A percentile compares a stretch with the other conserved stretches of the same genome.
Evolutionary conservation across 2,888 invertebrate species (phyloP).

Genomic region (Tanytarsus gracilentus): DNA sequence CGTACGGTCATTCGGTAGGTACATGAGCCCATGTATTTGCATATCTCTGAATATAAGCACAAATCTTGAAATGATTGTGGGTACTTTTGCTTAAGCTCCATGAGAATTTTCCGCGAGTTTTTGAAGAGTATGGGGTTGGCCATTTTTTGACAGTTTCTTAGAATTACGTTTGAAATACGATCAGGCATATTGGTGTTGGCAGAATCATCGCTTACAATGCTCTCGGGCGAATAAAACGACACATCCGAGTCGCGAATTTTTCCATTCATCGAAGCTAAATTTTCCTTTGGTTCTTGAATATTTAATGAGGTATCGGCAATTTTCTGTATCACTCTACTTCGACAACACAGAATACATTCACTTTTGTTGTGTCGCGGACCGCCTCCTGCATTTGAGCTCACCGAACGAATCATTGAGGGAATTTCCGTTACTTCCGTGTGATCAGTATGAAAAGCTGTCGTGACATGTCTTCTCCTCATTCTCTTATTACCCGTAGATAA

Average conservation of each 20-base stretch:
- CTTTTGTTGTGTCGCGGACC: conserved; percentile 39
- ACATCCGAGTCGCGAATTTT: conserved; percentile 9
- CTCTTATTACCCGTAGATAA: conserved; percentile 42
- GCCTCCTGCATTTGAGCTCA: not conserved
- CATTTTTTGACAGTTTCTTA: conserved; percentile 63
- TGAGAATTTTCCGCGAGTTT: conserved; percentile 47
- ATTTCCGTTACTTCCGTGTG: too few species aligned
- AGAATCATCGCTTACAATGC: conserved; percentile 41
- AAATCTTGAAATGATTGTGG: conserved; percentile 69
- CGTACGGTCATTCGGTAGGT: conserved; percentile 75
- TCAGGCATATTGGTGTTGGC: conserved; percentile 35
- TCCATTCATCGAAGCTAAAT: not conserved
- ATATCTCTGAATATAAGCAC: conserved; percentile 89
- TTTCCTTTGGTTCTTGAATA: conserved; percentile 3
- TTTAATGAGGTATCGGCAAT: conserved; percentile 1
- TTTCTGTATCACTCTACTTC: conserved; percentile 34
- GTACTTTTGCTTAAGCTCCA: conserved; percentile 64
- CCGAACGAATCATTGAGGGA: not conserved
- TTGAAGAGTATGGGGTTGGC: conserved; percentile 71
- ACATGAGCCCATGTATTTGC: conserved; percentile 65
- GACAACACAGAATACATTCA: conserved; percentile 40
- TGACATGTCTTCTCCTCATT: conserved; percentile 31
- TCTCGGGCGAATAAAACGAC: conserved; percentile 43
- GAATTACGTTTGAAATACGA: conserved; percentile 44
- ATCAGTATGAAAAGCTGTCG: not conserved